phyloP scores from a whole-genome alignment of 1,140 invertebrate species.

The Aplysia californica region DNA sequence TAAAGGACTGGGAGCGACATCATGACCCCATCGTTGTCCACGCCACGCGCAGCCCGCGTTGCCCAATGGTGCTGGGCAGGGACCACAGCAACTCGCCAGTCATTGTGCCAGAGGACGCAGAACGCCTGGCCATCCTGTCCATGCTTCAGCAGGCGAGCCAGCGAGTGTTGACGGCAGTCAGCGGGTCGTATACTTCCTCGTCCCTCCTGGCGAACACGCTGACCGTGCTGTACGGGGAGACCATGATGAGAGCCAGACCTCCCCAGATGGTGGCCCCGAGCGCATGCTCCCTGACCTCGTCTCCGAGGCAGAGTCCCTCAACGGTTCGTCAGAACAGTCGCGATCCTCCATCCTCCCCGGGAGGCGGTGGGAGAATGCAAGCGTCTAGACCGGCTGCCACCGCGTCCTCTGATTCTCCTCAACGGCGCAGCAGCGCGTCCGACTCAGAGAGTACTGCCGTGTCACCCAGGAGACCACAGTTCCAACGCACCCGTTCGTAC shows the following conservation, averaged over 20 bases:
- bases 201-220: slow-evolving; percentile 8
- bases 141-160: background rate
- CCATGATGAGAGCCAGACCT: slow-evolving; percentile 2
- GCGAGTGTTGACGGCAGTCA: background rate
- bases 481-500: slow-evolving; percentile 15
- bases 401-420: background rate
- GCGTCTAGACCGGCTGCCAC: background rate
- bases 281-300: background rate
- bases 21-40: slow-evolving; percentile 17
- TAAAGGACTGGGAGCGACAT: slow-evolving; percentile 20
- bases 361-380: background rate
- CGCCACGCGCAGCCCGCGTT: slow-evolving; percentile 21
- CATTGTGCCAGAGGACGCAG: background rate
- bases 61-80: background rate
- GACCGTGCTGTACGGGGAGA: background rate
- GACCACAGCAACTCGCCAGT: background rate
- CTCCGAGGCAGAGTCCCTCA: background rate
- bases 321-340: background rate
- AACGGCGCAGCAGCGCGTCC: slow-evolving; percentile 17
- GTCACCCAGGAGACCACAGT: background rate
- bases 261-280: background rate
- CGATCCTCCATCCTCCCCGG: background rate
- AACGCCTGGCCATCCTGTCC: background rate
- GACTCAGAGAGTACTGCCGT: background rate
- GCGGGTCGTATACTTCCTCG: background rate